Conservation (phyloP, 1,140 invertebrate genomes). For the Zaprionus gabonicus region DNA sequence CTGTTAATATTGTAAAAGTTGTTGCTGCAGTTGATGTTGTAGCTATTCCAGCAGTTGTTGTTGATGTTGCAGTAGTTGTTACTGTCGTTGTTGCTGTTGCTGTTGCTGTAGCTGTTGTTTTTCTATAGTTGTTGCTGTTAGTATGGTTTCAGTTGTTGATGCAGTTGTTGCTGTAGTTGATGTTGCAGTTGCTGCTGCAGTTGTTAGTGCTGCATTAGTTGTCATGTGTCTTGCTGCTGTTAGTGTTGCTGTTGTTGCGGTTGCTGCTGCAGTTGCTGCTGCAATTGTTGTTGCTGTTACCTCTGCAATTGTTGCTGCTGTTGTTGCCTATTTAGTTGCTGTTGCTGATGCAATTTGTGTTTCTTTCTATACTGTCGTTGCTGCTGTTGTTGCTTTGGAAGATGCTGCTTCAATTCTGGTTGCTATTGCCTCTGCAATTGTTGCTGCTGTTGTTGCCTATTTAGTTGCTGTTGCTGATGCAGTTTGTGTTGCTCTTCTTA, state of each 20-base stretch:
- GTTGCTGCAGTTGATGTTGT: background rate
- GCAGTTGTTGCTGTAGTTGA: too few relatives aligned
- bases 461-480: too few relatives aligned
- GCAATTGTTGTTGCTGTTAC: background rate
- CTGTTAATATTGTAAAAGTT: background rate
- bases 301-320: background rate
- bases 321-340: too few relatives aligned
- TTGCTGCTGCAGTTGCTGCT: background rate
- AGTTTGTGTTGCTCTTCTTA: too few relatives aligned
- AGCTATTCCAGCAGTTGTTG: too few relatives aligned
- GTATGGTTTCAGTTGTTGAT: background rate
- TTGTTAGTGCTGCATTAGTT: too few relatives aligned
- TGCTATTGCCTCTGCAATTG: too few relatives aligned
- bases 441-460: too few relatives aligned
- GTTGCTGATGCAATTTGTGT: too few relatives aligned
- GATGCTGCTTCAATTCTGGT: too few relatives aligned
- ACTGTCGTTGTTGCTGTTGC: background rate
- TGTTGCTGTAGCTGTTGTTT: background rate
- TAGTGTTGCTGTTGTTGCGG: background rate
- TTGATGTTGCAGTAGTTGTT: background rate
- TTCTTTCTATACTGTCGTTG: too few relatives aligned
- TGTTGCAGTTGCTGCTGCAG: background rate
- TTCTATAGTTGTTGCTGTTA: background rate
- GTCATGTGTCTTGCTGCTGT: background rate
- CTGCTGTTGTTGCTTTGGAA: too few relatives aligned